Evolutionary conservation across 1,140 invertebrate species (phyloP).

Genomic region (Teleogryllus occipitalis): DNA sequence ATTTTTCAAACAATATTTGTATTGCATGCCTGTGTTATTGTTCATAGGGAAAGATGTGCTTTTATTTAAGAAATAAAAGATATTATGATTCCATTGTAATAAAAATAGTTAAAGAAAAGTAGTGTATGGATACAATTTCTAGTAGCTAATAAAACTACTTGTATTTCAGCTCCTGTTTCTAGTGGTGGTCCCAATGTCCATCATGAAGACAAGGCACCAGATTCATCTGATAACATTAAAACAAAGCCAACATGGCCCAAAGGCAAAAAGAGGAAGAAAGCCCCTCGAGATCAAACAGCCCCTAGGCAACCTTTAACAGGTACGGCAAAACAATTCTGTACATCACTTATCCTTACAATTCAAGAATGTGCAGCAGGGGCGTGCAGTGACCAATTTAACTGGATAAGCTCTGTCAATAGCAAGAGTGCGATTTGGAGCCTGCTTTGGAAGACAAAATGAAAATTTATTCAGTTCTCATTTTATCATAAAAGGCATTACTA

Average conservation of each 20-base stretch:
- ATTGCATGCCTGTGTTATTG: too few species aligned
- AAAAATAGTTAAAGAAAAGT: too few species aligned
- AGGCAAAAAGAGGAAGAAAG: constrained; percentile 35
- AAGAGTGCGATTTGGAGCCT: too few species aligned
- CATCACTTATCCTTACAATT: too few species aligned
- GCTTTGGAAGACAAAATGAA: neutral
- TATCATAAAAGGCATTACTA: neutral
- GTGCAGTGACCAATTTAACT: too few species aligned
- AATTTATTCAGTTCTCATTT: neutral
- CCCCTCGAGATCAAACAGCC: constrained; percentile 55
- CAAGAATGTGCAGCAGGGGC: neutral
- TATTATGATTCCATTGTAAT: too few species aligned
- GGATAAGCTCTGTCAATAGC: too few species aligned
- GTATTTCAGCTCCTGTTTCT: neutral
- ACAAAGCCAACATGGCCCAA: constrained; percentile 9
- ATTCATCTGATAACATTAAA: constrained; percentile 16
- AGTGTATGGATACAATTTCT: too few species aligned
- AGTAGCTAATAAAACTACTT: neutral
- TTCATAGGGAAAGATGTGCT: too few species aligned
- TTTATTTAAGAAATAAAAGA: too few species aligned
- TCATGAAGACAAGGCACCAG: constrained; percentile 18
- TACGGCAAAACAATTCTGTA: constrained; percentile 25
- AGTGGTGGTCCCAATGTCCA: neutral
- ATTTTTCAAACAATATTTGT: too few species aligned
- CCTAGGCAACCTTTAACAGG: constrained; percentile 64